Evolutionary conservation across 2,797 vertebrate species (phyloP).

Genomic region (Catamblyrhynchus diadema): DNA sequence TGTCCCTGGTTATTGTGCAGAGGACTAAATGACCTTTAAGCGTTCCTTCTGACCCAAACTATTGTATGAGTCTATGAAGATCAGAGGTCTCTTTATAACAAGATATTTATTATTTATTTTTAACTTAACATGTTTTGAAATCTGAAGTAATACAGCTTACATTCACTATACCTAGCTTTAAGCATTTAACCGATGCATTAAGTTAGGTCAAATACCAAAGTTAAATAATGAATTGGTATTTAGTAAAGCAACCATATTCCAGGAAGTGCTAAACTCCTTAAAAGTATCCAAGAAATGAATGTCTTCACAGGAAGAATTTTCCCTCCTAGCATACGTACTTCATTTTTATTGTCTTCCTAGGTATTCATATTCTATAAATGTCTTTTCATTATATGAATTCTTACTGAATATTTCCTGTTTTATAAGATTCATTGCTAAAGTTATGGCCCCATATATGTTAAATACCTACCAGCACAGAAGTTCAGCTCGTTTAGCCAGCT

Average conservation of each 20-base stretch:
- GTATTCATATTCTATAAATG: background rate
- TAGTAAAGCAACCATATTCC: background rate
- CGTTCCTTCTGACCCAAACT: background rate
- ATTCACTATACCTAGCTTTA: background rate
- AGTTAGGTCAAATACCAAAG: background rate
- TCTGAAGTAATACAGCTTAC: background rate
- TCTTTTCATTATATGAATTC: background rate
- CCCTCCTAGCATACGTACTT: background rate
- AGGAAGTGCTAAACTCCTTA: background rate
- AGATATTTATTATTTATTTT: background rate
- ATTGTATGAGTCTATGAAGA: background rate
- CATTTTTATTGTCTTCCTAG: background rate
- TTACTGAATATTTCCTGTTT: background rate
- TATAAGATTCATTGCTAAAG: background rate
- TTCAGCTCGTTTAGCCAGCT: conserved; percentile 17
- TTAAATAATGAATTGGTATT: background rate
- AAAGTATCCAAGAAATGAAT: background rate
- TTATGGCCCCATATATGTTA: background rate
- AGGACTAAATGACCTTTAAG: background rate
- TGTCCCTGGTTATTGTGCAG: background rate
- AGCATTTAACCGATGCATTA: background rate
- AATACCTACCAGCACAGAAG: background rate
- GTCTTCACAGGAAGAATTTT: background rate
- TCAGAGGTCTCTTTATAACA: background rate
- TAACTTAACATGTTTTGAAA: background rate